phyloP scores from a whole-genome alignment of 2,888 invertebrate genomes.

The Lasioglossum lativentre region DNA sequence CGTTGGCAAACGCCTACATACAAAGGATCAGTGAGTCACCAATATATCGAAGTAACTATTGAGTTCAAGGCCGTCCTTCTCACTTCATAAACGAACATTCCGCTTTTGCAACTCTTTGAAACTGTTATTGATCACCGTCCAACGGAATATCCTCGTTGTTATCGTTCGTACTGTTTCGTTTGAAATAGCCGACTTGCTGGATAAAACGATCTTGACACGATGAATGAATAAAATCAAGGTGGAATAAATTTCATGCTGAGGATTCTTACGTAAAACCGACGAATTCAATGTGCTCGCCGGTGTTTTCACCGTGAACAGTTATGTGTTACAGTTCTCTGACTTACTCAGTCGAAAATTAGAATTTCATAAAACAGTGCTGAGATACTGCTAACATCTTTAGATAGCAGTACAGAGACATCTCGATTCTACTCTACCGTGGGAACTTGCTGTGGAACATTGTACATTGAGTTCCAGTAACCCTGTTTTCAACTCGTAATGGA shows the following conservation, averaged over 20 bases:
- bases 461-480: not conserved
- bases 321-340: not conserved
- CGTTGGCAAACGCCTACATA: slow-evolving; percentile 20
- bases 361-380: slow-evolving; percentile 16
- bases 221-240: not conserved
- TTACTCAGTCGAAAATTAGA: slow-evolving; percentile 12
- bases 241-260: slow-evolving; percentile 10
- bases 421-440: not conserved
- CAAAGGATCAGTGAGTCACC: slow-evolving; percentile 29
- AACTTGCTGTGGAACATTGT: not conserved
- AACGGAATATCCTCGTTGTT: not conserved
- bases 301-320: slow-evolving; percentile 4
- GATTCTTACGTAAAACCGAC: slow-evolving; percentile 7
- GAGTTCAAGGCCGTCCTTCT: slow-evolving; percentile 46
- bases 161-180: not conserved
- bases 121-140: not conserved
- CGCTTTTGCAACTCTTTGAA: slow-evolving; percentile 3
- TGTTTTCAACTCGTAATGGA: not conserved
- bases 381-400: not conserved
- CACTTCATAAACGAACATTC: slow-evolving; percentile 32
- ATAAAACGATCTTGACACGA: not conserved
- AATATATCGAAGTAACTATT: slow-evolving; percentile 34
- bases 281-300: not conserved
- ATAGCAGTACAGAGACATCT: not conserved
- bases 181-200: not conserved